Percentiles rank a stretch among this genome's conserved stretches.
phyloP scores from a whole-genome alignment of 2,888 invertebrate genomes.

The Coleophora deauratella region DNA sequence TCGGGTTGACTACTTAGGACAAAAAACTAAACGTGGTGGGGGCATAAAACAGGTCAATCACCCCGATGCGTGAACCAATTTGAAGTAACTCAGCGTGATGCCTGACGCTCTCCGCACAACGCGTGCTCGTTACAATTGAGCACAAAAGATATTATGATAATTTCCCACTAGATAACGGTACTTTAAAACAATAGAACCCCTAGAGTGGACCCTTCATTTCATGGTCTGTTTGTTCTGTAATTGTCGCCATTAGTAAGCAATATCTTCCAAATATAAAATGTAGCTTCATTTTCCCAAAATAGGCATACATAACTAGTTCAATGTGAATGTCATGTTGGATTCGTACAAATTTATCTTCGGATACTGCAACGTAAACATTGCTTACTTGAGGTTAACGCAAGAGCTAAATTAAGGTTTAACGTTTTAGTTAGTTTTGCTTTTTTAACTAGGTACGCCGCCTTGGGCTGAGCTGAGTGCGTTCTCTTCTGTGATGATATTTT shows the following conservation, averaged over 20 bases:
- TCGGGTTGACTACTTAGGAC: constrained; percentile 49
- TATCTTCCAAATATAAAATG: no score
- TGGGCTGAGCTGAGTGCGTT: neutral
- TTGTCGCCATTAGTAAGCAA: no score
- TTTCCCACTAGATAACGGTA: constrained; percentile 11
- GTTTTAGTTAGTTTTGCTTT: constrained; percentile 5
- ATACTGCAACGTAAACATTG: no score
- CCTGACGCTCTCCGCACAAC: constrained; percentile 25
- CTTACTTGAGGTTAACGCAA: no score
- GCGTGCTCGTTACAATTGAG: constrained; percentile 19
- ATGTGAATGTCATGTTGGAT: no score
- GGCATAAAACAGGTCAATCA: constrained; percentile 51
- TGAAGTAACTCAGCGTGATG: constrained; percentile 41
- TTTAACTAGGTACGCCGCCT: constrained; percentile 4
- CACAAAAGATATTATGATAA: constrained; percentile 24
- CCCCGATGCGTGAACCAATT: constrained; percentile 55
- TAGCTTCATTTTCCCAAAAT: no score
- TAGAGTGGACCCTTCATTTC: constrained; percentile 7
- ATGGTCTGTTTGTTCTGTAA: constrained; percentile 5
- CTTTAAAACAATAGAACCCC: constrained; percentile 12
- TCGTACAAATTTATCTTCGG: neutral
- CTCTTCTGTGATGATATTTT: constrained; percentile 27
- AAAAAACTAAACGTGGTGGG: constrained; percentile 41
- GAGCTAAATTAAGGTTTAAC: no score
- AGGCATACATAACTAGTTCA: neutral